Evolutionary conservation across 2,888 invertebrate genomes (phyloP).

Genomic region (Sycophila texana): DNA sequence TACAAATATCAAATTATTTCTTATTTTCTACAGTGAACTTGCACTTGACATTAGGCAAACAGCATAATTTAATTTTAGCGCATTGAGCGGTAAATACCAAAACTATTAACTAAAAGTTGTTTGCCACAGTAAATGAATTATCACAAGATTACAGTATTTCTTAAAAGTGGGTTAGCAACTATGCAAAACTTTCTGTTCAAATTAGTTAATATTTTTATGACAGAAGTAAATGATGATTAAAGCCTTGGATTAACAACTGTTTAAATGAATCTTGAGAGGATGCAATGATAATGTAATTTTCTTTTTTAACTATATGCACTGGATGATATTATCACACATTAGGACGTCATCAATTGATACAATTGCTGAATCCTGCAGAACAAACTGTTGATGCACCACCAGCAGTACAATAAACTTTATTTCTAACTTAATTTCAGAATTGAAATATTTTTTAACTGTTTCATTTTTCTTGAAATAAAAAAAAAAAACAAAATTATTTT

Average conservation of each 20-base stretch:
- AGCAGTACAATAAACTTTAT: constrained; percentile 46
- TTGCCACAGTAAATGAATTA: constrained; percentile 3
- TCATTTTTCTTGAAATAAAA: constrained; percentile 19
- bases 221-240: constrained; percentile 8
- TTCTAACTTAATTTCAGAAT: constrained; percentile 47
- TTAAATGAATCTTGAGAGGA: constrained; percentile 35
- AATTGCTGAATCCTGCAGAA: constrained; percentile 46
- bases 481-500: not conserved
- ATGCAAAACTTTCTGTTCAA: constrained; percentile 20
- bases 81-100: constrained; percentile 21
- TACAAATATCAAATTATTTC: constrained; percentile 45
- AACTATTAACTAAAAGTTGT: constrained; percentile 29
- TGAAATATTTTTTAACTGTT: constrained; percentile 41
- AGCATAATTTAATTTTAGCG: constrained; percentile 38
- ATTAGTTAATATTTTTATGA: constrained; percentile 13
- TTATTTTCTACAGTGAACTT: constrained; percentile 39
- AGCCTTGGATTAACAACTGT: constrained; percentile 10
- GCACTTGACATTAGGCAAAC: constrained; percentile 26
- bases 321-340: constrained; percentile 50
- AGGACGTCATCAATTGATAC: constrained; percentile 54
- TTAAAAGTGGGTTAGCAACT: constrained; percentile 14
- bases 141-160: constrained; percentile 20
- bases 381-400: constrained; percentile 48
- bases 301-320: constrained; percentile 34
- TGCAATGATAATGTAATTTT: constrained; percentile 30